Conservation (phyloP, 2,888 invertebrate species). For the Papilio demoleus region DNA sequence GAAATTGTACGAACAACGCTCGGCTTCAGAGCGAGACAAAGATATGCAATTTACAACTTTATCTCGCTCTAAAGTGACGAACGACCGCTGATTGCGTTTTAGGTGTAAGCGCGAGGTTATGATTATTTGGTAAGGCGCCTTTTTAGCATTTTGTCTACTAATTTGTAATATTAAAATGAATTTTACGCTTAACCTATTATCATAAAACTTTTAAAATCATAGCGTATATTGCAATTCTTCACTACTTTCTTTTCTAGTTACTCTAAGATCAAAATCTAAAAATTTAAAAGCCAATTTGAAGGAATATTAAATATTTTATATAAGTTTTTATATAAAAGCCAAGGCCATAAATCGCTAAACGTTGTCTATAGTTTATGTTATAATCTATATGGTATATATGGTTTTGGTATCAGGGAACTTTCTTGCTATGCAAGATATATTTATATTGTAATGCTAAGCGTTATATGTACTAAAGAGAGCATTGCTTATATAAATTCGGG, state of each 20-base stretch:
- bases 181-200: background rate
- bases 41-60: no score
- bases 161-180: background rate
- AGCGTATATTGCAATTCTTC: background rate
- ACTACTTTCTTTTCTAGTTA: background rate
- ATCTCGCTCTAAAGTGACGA: no score
- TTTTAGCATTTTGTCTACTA: background rate
- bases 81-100: no score
- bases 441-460: conserved; percentile 8
- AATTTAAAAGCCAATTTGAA: background rate
- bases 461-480: conserved; percentile 4
- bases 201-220: background rate
- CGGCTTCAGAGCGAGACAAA: no score
- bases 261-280: background rate
- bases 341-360: background rate
- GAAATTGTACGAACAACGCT: no score
- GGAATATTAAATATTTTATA: background rate
- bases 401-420: background rate
- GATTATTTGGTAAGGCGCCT: conserved; percentile 1
- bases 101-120: background rate
- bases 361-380: background rate
- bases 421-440: background rate
- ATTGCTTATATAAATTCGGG: conserved; percentile 10
- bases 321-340: background rate
- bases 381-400: background rate